phyloP scores from a whole-genome alignment of 1,140 invertebrate genomes.

The Aphaenogaster ashmeadi region DNA sequence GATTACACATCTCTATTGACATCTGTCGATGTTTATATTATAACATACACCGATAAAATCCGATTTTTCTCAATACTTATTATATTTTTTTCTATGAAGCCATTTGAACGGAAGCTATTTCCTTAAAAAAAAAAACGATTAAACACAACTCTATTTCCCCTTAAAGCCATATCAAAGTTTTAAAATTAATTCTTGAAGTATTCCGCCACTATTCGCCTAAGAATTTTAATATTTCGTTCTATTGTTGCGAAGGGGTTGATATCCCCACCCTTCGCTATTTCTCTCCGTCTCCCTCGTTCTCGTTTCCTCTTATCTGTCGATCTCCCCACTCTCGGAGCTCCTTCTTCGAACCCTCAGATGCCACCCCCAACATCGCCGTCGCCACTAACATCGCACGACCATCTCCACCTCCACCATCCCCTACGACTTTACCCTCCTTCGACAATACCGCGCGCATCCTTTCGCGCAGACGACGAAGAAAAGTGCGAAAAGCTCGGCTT shows the following conservation, averaged over 20 bases:
- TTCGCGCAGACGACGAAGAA: conserved; percentile 75
- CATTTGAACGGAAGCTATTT: not conserved
- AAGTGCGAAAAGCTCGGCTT: conserved; percentile 80
- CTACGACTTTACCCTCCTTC: conserved; percentile 72
- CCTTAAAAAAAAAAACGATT: not conserved
- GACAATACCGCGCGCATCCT: conserved; percentile 62
- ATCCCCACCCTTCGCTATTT: conserved; percentile 40
- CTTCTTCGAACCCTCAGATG: conserved; percentile 75
- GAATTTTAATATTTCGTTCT: conserved; percentile 70
- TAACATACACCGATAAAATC: not conserved
- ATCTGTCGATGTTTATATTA: not conserved
- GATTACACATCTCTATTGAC: conserved; percentile 15
- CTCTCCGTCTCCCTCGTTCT: conserved; percentile 40
- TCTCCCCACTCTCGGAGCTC: conserved; percentile 72
- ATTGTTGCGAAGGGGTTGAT: conserved; percentile 31
- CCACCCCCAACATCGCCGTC: conserved; percentile 71
- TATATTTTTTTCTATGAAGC: not conserved
- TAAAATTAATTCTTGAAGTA: conserved; percentile 64
- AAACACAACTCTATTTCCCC: not conserved
- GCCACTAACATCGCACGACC: conserved; percentile 72
- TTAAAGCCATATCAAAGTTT: not conserved
- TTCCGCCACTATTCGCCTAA: conserved; percentile 61
- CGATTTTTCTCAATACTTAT: not conserved
- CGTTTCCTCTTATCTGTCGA: conserved; percentile 74
- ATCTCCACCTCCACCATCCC: conserved; percentile 69